Evolutionary conservation across 2,888 invertebrate genomes (phyloP).

Genomic region (Melanchra persicariae): DNA sequence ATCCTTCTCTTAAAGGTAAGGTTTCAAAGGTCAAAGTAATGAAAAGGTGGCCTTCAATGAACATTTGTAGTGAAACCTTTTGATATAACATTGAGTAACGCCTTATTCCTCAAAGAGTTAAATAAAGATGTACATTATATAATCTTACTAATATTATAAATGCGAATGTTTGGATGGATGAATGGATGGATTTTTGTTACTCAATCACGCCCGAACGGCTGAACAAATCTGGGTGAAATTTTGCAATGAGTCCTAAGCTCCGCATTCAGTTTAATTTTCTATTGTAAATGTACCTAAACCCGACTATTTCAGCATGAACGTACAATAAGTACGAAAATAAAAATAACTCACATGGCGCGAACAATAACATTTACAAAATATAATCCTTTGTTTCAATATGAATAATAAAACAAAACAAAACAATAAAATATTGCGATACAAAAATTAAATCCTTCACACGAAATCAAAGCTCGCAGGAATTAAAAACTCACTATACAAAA

Average conservation of each 20-base stretch:
- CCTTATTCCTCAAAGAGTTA: not conserved
- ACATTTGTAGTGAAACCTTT: not conserved
- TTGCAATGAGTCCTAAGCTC: not conserved
- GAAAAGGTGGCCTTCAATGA: not conserved
- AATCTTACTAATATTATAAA: no score
- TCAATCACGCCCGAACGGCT: no score
- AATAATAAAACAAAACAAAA: not conserved
- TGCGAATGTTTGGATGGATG: no score
- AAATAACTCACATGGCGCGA: not conserved
- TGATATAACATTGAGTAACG: not conserved
- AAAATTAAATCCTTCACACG: slow-evolving; percentile 4
- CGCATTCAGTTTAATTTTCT: not conserved
- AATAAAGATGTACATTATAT: not conserved
- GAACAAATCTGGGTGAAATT: no score
- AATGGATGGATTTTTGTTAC: no score
- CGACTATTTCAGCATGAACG: not conserved
- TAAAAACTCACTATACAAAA: slow-evolving; percentile 20
- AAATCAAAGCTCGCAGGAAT: slow-evolving; percentile 25
- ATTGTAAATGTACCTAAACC: not conserved
- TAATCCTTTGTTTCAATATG: not conserved
- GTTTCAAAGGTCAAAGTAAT: not conserved
- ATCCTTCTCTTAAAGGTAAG: not conserved
- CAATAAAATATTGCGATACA: slow-evolving; percentile 3
- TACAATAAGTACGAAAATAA: not conserved
- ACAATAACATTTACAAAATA: not conserved